These are phyloP conservation scores for Synanthedon andrenaeformis DNA, from an alignment of 2,888 invertebrate genomes.

Conservation along the genomic window DNA sequence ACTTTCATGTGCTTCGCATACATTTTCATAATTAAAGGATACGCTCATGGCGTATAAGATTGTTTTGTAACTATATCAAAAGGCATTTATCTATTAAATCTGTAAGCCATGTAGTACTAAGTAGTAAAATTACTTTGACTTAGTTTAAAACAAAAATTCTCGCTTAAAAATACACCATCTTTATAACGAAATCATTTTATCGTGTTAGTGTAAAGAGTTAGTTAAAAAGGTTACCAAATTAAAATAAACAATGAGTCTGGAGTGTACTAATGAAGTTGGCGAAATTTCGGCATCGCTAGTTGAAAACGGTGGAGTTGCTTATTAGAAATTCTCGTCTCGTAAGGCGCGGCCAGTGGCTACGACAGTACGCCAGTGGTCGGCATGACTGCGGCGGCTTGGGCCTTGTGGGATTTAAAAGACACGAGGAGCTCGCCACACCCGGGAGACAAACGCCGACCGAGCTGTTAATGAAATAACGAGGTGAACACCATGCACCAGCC, in stretches of 20 bases:
- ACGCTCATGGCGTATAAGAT: slow-evolving; percentile 40
- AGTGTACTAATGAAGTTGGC: slow-evolving; percentile 54
- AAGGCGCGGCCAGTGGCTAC: slow-evolving; percentile 18
- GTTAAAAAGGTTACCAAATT: slow-evolving; percentile 28
- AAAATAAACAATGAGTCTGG: slow-evolving; percentile 49
- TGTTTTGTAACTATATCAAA: not conserved
- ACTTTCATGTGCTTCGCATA: slow-evolving; percentile 68
- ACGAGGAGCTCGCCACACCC: not conserved
- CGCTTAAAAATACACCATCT: slow-evolving; percentile 7
- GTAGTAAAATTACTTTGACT: too few relatives aligned
- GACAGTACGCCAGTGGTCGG: slow-evolving; percentile 16
- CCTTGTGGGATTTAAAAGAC: slow-evolving; percentile 9
- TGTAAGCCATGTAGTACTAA: too few relatives aligned
- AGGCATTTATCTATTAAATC: too few relatives aligned
- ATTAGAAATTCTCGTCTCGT: slow-evolving; percentile 48
- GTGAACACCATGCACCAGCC: slow-evolving; percentile 2
- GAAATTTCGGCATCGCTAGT: slow-evolving; percentile 39
- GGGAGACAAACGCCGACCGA: slow-evolving; percentile 6
- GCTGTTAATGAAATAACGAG: slow-evolving; percentile 16
- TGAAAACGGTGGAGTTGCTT: slow-evolving; percentile 41
- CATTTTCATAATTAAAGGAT: slow-evolving; percentile 68
- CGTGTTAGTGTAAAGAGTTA: not conserved
- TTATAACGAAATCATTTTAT: slow-evolving; percentile 15
- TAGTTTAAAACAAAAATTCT: slow-evolving; percentile 32
- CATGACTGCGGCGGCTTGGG: slow-evolving; percentile 15